Evolutionary conservation across 2,797 vertebrate species (phyloP), one percentile per base, ranked within the genome.

Genomic region (Mustela erminea): DNA sequence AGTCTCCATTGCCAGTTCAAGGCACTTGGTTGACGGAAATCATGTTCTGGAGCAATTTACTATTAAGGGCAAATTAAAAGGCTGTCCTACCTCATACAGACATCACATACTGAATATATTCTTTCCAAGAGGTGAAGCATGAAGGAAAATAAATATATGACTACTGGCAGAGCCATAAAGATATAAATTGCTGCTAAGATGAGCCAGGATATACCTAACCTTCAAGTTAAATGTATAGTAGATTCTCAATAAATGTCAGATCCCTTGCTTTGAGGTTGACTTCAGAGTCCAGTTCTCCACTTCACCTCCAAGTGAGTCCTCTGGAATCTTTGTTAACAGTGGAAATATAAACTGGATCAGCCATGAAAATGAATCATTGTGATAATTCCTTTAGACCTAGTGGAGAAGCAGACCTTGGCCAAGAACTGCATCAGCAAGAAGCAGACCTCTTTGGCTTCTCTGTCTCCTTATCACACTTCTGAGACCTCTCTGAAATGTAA

Each of bases 341-440:
- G 21, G 35, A 93, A 94, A 96, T 90, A 62, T 89, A 95, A 81
- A 89, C 5, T 81, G 49, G 49, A 74, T 60, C 49, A 78, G 29
- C 25, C 10, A 80, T 78, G 87, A 78, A 70, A 92, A 90, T 77
- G 90, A 96, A 93, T 90, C 60, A 94, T 29, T 84, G n/a, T 82
- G 49, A 94, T 75, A 52, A 94, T 96, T 96, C 62, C 66, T 96
- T 97, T 60, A 72, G 72, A 93, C 43, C 49, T 94, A 68, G 35
- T 72, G 1, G 29, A 80, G 25, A 94, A 93, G 8, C n/a, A 95
- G 62, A 93, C 43, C 52, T 87, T 72, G 56, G 32, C 72, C 81
- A 94, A 94, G 68, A 97, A 92, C 58, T 85, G 21, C 18, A 86
- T 93, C 56, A 93, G 49, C 38, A 88, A 77, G 58, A 80, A 83